Base-by-base conservation (phyloP, 1,140 invertebrate species). In the Himalopsyche phryganea region DNA sequence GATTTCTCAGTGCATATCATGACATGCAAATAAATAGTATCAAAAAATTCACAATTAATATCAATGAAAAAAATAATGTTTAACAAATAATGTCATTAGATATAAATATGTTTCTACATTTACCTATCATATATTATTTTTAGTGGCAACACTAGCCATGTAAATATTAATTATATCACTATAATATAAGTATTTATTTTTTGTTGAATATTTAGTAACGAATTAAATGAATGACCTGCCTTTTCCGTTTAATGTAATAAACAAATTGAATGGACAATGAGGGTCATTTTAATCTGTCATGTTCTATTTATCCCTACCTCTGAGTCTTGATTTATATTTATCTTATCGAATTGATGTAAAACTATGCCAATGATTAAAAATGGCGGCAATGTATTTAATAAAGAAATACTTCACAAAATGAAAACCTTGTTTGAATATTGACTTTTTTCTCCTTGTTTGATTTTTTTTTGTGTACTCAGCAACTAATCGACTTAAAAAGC, bases 161-260 rank as follows among this genome's bases (percentile, higher is more conserved):
- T 60, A 60, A 51, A 61, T 61, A 61, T 61, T 45, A 32, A 28
- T 47, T 48, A 33, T 53, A 33, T 38, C 11, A 20, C 17, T 54
- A 45, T 17, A 14, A 7, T 51, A 1, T 61, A 61, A 61, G 59
- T 61, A 61, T 61, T 61, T 61, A 61, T 60, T 61, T 61, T 42
- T 56, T 61, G 33, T 40, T 51, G 20, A 46, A 56, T 46, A 51
- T 55, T 32, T 56, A 45, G 23, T 46, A 46, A 54, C 35, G 33
- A 19, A 54, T 45, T 23, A 17, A 18, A 50, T 23, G 6, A 60
- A 61, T 61, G 59, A 56, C 52, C 52, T 15, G 40, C 59, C 59
- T 61, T 61, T 42, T 61, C 59, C 59, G 59, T 55, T 50, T 15
- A 40, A 51, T 47, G 19, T 15, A 10, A 46, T 33, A 33, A 45